Evolutionary conservation across 2,113 vertebrate species (phyloP), one percentile per base, ranked within the genome.

Genomic region (Phyllostomus discolor): DNA sequence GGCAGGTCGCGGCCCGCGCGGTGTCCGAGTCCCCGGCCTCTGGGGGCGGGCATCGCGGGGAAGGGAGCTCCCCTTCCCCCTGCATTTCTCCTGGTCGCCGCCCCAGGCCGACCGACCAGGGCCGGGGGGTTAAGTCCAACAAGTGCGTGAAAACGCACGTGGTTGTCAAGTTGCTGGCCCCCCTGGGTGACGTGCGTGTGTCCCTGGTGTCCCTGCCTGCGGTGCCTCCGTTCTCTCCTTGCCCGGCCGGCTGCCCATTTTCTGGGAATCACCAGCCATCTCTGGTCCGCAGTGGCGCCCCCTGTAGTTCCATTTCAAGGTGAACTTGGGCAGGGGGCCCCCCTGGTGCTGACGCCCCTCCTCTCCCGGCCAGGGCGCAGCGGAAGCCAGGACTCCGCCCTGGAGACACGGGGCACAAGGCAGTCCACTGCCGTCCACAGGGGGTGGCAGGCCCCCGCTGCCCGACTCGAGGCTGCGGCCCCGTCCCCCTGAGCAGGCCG

Each of bases 161-260:
- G 59, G 4, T 31, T 0, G 7, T 17, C 2, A 24, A 26, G 35
- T 14, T 35, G 15, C 2, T 19, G 2, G 24, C 35, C 33, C 52
- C 14, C 35, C 22, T 5, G 20, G 19, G 46, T 0, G 6, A 20
- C 1, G 0, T 4, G 28, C 7, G 3, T 0, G 43, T 10, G 7
- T 2, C n/a, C 31, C 33, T 0, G 1, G n/a, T 10, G 22, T 26
- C 17, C 22, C 35, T 12, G 52, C 52, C 7, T 9, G 66, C 7
- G 12, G 50, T 9, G 12, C 20, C 24, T 19, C 48, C 20, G 17
- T 5, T 19, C 46, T 90, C 16, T 67, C 12, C 12, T 28, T 0
- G 0, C 10, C 17, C 16, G 16, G 33, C 35, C 38, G 19, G 17
- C 24, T 31, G 41, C 16, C 5, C 0, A 0, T 4, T 22, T 48